Base-by-base conservation (phyloP, 2,797 vertebrate genomes). In the Sus cebifrons region DNA sequence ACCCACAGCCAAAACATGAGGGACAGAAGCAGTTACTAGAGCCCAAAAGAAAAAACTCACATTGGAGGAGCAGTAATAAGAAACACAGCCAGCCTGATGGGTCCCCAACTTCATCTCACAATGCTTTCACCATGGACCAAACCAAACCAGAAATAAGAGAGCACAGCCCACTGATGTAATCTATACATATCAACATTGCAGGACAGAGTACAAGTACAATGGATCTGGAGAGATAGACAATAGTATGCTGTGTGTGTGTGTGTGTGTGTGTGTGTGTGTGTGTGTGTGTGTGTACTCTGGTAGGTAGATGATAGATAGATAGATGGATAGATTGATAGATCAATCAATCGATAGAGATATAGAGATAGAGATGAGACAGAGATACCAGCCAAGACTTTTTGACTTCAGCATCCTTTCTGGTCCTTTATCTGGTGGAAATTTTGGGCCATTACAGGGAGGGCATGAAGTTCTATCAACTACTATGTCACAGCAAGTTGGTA, bases 371-470 rank as follows among this genome's bases (percentile, higher is more conserved):
- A 56, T 52, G n/a, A 3, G 20, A 6, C 4, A 23, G 21, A 62
- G 60, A 62, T 62, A 27, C 36, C 16, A 40, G 54, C 20, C 23
- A 23, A 77, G 71, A 8, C 68, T 18, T 64, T 17, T 40, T 27
- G 27, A 54, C 64, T 85, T 52, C 21, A 58, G 60, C 78, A 79
- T 49, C 29, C 13, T 79, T 60, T 79, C 75, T 64, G 67, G 44
- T 75, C 87, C 67, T 82, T 91, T 49, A 74, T 8, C 85, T 83
- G n/a, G 8, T 68, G 10, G 68, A 73, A 86, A 86, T 70, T 78
- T 2, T 32, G 12, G 86, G 56, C 23, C 40, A 36, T 25, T 16
- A 64, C 27, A 32, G 21, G 4, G 27, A 14, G 3, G 70, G 7
- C 64, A 49, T 4, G 7, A 62, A 58, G n/a, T 68, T 91, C 56